phyloP scores from a whole-genome alignment of 2,888 invertebrate genomes.

The Papilio gigon region DNA sequence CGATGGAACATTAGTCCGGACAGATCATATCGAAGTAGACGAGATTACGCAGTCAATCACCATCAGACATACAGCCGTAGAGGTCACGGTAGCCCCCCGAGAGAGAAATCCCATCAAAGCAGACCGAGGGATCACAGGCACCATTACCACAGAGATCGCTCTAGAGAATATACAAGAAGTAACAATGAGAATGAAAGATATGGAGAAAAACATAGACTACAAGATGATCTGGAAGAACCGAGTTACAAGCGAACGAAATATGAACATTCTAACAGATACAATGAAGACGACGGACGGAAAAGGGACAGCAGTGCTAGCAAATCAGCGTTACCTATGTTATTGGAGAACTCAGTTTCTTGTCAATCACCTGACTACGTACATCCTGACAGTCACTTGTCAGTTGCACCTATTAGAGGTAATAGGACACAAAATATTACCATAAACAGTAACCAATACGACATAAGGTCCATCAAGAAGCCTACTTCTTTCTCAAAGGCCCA shows the following conservation, averaged over 20 bases:
- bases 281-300: conserved; percentile 25
- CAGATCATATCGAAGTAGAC: conserved; percentile 46
- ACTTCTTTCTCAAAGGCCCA: no score
- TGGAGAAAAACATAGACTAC: conserved; percentile 55
- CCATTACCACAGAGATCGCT: conserved; percentile 47
- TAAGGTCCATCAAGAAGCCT: no score
- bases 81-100: conserved; percentile 56
- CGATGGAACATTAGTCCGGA: conserved; percentile 57
- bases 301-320: conserved; percentile 44
- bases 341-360: conserved; percentile 55
- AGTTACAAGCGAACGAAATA: conserved; percentile 56
- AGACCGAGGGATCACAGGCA: conserved; percentile 51
- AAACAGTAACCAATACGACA: no score
- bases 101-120: conserved; percentile 50
- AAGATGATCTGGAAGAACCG: conserved; percentile 58
- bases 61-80: conserved; percentile 52
- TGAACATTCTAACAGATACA: conserved; percentile 44
- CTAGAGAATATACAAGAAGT: conserved; percentile 49
- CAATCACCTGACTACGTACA: conserved; percentile 68
- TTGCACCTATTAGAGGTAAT: conserved; percentile 61
- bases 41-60: conserved; percentile 48
- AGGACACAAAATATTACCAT: background rate
- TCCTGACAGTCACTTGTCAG: conserved; percentile 40
- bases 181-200: conserved; percentile 49
- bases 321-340: conserved; percentile 42